A percentile compares a stretch with the other conserved stretches of the same genome.
phyloP scores from a whole-genome alignment of 2,113 vertebrate species.

The Gopherus flavomarginatus region DNA sequence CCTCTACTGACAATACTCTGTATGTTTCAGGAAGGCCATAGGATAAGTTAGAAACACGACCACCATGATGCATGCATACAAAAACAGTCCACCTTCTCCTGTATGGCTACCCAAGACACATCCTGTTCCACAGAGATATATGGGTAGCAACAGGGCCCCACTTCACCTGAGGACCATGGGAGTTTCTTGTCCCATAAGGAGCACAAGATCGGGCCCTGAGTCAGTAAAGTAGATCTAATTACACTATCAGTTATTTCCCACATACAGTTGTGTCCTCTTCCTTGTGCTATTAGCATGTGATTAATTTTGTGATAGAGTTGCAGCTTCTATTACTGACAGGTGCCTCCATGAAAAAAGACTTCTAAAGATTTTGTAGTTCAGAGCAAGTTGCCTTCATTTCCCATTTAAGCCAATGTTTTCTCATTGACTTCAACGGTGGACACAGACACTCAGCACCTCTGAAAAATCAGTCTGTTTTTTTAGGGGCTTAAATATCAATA shows the following conservation, averaged over 20 bases:
- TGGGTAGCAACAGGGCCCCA: not conserved
- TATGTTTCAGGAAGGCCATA: not conserved
- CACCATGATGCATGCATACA: not conserved
- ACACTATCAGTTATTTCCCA: not conserved
- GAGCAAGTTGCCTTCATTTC: not conserved
- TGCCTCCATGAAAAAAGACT: not conserved
- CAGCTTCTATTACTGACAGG: fast-evolving
- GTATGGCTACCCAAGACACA: not conserved
- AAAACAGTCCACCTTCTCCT: not conserved
- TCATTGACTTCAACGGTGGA: not conserved
- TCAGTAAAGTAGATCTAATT: not conserved
- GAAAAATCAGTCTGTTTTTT: not conserved
- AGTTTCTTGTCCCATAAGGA: not conserved
- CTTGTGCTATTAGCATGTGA: not conserved
- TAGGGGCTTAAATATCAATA: not conserved
- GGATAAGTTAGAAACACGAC: not conserved
- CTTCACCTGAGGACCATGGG: not conserved
- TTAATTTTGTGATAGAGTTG: not conserved
- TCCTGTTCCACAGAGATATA: not conserved
- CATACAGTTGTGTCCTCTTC: not conserved
- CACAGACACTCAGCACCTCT: not conserved
- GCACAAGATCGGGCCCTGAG: not conserved
- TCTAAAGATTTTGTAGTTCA: not conserved
- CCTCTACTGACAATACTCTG: not conserved
- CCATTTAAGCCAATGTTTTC: not conserved